Conservation (phyloP, 2,888 invertebrate species). For the Rosalia funebris region DNA sequence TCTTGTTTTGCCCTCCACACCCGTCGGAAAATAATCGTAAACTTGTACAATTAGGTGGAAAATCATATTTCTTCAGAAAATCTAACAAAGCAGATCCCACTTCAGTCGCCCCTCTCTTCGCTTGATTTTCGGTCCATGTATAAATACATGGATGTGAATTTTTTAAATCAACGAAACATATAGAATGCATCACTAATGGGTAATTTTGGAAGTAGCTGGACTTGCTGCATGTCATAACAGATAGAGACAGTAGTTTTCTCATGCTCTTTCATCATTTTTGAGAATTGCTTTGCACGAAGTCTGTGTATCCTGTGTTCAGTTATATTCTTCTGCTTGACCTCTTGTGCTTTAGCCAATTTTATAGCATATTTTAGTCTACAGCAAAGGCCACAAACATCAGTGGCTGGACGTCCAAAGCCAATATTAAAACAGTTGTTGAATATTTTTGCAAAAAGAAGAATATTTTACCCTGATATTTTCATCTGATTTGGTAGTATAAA, state of each 20-base stretch:
- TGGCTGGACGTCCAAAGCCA: background rate
- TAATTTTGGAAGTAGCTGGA: slow-evolving; percentile 32
- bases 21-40: background rate
- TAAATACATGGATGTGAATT: slow-evolving; percentile 27
- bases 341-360: too few species aligned
- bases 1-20: background rate
- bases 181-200: slow-evolving; percentile 37
- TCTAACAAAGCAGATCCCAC: slow-evolving; percentile 19
- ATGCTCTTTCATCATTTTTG: background rate
- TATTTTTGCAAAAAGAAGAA: too few species aligned
- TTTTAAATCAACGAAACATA: slow-evolving; percentile 28
- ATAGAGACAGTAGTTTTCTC: background rate
- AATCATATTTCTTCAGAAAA: background rate
- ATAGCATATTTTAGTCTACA: background rate
- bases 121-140: slow-evolving; percentile 30
- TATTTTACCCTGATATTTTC: too few species aligned
- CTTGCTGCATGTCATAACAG: slow-evolving; percentile 27
- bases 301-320: background rate
- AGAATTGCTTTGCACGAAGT: background rate
- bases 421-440: background rate
- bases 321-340: too few species aligned
- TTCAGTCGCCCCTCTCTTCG: slow-evolving; percentile 26
- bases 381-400: background rate
- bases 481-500: too few species aligned
- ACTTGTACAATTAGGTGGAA: background rate